These are phyloP conservation scores for Ctenicera cuprea DNA, from an alignment of 2,888 invertebrate species.

Conservation along the genomic window DNA sequence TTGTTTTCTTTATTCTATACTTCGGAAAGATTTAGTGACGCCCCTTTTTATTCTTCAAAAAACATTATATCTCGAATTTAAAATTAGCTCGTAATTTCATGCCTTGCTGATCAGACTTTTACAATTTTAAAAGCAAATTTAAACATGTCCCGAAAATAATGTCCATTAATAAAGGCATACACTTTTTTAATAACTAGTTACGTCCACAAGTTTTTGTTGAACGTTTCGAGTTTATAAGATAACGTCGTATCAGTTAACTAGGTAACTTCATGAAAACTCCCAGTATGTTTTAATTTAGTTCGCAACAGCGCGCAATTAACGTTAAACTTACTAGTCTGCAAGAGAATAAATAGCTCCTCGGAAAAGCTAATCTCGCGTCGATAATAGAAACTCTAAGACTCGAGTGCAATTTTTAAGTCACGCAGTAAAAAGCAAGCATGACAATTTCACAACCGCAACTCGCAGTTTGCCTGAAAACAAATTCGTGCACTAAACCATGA, in stretches of 20 bases:
- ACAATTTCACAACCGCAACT: not conserved
- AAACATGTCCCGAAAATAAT: no score
- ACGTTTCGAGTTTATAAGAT: no score
- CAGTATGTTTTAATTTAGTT: conserved; percentile 42
- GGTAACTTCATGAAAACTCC: conserved; percentile 26
- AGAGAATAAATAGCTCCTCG: conserved; percentile 15
- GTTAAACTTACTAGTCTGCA: conserved; percentile 12
- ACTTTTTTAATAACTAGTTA: not conserved
- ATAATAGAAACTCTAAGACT: conserved; percentile 25
- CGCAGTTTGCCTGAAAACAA: not conserved
- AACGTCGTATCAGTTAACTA: conserved; percentile 1
- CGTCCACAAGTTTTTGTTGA: no score
- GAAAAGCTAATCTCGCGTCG: conserved; percentile 31
- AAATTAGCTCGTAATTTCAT: no score
- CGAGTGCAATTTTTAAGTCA: conserved; percentile 5
- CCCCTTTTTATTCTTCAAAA: not conserved
- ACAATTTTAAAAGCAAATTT: no score
- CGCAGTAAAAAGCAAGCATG: not conserved
- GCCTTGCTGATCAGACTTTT: no score
- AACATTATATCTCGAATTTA: no score
- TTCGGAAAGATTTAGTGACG: conserved; percentile 19
- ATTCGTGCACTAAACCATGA: not conserved
- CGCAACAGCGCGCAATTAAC: conserved; percentile 34
- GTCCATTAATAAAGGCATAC: no score
- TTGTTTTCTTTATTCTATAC: conserved; percentile 28